A percentile compares a stretch with the other conserved stretches of the same genome.
Evolutionary conservation across 2,888 invertebrate genomes (phyloP).

Genomic region (Reticulitermes lucifugus): DNA sequence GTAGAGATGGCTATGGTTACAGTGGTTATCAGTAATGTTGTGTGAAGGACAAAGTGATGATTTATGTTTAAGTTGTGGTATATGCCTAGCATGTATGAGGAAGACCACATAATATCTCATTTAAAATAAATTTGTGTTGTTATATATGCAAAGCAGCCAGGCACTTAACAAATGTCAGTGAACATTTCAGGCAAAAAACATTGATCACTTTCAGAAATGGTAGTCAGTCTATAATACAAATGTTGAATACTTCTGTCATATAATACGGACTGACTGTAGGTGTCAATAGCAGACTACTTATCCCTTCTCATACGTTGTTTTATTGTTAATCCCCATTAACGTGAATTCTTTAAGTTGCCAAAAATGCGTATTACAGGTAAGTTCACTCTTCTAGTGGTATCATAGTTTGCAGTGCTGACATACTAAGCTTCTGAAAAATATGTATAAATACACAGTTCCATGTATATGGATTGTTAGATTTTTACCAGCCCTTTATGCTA

Average conservation of each 20-base stretch:
- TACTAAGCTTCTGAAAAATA: not conserved
- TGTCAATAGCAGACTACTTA: not conserved
- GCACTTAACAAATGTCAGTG: not conserved
- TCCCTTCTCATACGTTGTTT: not conserved
- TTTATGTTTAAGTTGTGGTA: too few species aligned
- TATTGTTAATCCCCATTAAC: not conserved
- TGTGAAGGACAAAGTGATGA: too few species aligned
- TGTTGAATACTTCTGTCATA: not conserved
- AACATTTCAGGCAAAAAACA: too few species aligned
- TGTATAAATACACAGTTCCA: not conserved
- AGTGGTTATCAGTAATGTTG: too few species aligned
- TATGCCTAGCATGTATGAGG: too few species aligned
- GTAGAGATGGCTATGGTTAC: too few species aligned
- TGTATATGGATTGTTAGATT: conserved; percentile 2
- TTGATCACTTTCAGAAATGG: not conserved
- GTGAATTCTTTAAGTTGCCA: conserved; percentile 18
- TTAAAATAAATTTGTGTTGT: not conserved
- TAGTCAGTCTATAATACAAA: not conserved
- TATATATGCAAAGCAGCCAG: not conserved
- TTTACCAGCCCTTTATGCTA: too few species aligned
- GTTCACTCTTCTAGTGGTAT: not conserved
- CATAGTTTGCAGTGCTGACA: not conserved
- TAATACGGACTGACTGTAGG: not conserved
- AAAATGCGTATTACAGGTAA: conserved; percentile 8
- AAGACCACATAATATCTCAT: not conserved